Base-by-base conservation (phyloP, 2,113 vertebrate genomes). In the Candoia aspera region DNA sequence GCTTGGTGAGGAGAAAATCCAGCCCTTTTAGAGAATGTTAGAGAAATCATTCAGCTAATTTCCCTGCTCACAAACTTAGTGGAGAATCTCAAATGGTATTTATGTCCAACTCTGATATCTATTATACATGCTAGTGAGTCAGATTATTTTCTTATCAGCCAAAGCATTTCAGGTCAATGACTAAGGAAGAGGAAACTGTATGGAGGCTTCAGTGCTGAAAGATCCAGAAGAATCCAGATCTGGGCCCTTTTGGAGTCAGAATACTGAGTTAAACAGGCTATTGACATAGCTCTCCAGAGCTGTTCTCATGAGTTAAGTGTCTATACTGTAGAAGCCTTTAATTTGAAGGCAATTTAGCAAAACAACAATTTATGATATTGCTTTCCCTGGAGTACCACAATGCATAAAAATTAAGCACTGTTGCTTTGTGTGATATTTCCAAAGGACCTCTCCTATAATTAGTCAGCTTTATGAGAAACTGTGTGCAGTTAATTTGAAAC, bases 261-360 rank as follows among this genome's bases (percentile, higher is more conserved):
- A 19, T 68, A 42, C 13, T 42, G 13, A 29, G 49, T 42, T 91
- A 37, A 86, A 73, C 21, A 42, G 24, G 33, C 85, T 87, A 54
- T 55, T 57, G 60, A 85, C 3, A 55, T 29, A 37, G 33, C 24
- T 46, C 85, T 29, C 46, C 19, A 73, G 26, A 73, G 9, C 24
- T 46, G 37, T 79, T 59, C 86, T 46, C 49, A 21, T 59, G 84
- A 92, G 59, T 23, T 83, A 95, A 93, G n/a, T 64, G 37, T 53
- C 90, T 88, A 86, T 54, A 84, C 54, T 17, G 4, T 92, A 2
- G 54, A 90, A 95, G 62, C 92, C 68, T 92, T 90, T 95, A 90
- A 95, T 95, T 94, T 95, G 85, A 92, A 95, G 55, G 86, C 92
- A 95, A 93, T 95, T 90, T 94, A 58, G 89, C 93, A 94, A 88